Conservation (phyloP, 2,888 invertebrate genomes). For the Nemotelus pantherinus region DNA sequence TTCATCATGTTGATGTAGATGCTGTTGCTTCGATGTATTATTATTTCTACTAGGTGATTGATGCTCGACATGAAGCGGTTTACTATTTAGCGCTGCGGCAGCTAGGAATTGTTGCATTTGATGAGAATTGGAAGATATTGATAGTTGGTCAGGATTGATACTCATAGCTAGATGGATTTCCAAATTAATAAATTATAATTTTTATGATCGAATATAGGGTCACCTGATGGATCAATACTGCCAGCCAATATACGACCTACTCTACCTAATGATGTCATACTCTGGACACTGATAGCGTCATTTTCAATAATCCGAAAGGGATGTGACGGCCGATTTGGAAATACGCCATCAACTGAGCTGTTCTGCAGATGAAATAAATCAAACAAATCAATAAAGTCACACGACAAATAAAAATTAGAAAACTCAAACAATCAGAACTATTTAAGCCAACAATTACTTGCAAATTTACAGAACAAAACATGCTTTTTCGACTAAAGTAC, state of each 20-base stretch:
- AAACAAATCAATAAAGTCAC: neutral
- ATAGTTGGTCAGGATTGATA: slow-evolving; percentile 61
- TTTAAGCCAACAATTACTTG: no score
- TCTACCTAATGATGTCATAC: slow-evolving; percentile 87
- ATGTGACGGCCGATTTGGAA: slow-evolving; percentile 74
- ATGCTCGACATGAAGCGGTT: slow-evolving; percentile 51
- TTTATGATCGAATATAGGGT: neutral
- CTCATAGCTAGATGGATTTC: slow-evolving; percentile 57
- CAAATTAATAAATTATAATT: neutral
- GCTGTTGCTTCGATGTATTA: slow-evolving; percentile 48
- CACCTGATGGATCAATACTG: slow-evolving; percentile 71
- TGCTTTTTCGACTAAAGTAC: no score
- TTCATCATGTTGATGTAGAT: slow-evolving; percentile 24
- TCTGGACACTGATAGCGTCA: slow-evolving; percentile 87
- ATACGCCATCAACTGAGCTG: slow-evolving; percentile 79
- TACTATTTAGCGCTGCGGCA: slow-evolving; percentile 51
- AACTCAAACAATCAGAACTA: neutral
- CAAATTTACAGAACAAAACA: no score
- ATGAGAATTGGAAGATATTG: slow-evolving; percentile 56
- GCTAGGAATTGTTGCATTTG: slow-evolving; percentile 56
- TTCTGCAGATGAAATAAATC: slow-evolving; percentile 58
- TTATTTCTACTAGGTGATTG: slow-evolving; percentile 52
- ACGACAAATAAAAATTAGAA: neutral
- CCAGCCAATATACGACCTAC: slow-evolving; percentile 83
- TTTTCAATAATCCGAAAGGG: slow-evolving; percentile 89